phyloP scores from a whole-genome alignment of 2,888 invertebrate species.

The Drosophila limbata region DNA sequence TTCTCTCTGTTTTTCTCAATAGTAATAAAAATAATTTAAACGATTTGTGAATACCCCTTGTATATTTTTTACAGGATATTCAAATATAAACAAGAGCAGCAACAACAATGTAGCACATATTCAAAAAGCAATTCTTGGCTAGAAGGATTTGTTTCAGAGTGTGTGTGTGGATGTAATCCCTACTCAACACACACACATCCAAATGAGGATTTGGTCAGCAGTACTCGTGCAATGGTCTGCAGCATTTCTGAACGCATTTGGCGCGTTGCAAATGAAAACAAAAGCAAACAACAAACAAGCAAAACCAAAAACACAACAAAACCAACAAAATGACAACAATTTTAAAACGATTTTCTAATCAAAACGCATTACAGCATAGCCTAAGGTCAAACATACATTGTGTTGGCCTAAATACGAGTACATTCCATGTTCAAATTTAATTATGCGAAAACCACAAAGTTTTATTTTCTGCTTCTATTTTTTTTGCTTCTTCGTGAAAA shows the following conservation, averaged over 20 bases:
- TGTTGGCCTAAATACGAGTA: conserved; percentile 10
- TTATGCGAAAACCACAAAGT: conserved; percentile 50
- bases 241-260: conserved; percentile 48
- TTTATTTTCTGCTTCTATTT: conserved; percentile 14
- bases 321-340: conserved; percentile 47
- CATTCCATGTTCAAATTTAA: conserved; percentile 47
- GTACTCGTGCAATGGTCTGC: conserved; percentile 9
- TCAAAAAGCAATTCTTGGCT: conserved; percentile 69
- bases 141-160: conserved; percentile 39
- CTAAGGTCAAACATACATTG: conserved; percentile 28
- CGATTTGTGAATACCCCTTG: background rate
- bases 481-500: conserved; percentile 30
- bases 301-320: conserved; percentile 38
- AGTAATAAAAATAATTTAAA: background rate
- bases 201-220: conserved; percentile 48
- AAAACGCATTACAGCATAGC: conserved; percentile 63
- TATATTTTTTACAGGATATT: conserved; percentile 4
- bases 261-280: conserved; percentile 57
- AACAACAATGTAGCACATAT: conserved; percentile 63
- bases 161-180: conserved; percentile 27
- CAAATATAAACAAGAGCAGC: conserved; percentile 35
- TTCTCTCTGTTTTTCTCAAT: background rate
- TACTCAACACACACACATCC: conserved; percentile 18
- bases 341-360: conserved; percentile 78
- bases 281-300: conserved; percentile 43